Base-by-base conservation (phyloP, 2,797 vertebrate genomes). In the Myotis vivesi region DNA sequence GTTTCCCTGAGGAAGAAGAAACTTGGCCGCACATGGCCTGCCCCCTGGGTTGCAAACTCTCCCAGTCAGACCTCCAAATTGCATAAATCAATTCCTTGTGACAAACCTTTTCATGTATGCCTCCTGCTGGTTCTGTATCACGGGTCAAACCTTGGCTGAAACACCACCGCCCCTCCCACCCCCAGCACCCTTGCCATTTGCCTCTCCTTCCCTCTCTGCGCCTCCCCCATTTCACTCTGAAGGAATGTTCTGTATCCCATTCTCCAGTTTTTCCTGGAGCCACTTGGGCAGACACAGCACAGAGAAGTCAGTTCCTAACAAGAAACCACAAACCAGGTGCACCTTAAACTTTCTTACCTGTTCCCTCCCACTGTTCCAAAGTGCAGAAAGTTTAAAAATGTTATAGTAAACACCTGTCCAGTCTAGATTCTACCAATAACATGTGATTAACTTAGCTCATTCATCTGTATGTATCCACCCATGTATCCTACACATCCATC, bases 91-190 rank as follows among this genome's bases (percentile, higher is more conserved):
- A 6, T 28, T 49, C 23, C n/a, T 71, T 68, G 41, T 6, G 30
- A 88, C 28, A 53, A 49, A n/a, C 25, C 46, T 80, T 66, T 68
- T 66, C 41, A n/a, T 57, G 10, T n/a, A 17, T 22, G n/a, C 55
- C 13, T 92, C 53, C 36, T 22, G 8, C 28, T 30, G n/a, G 16
- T 22, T 82, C 73, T 87, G 6, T 72, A 55, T 88, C 51, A 57
- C 23, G 28, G 33, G 36, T 12, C 36, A 59, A 49, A 33, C 16
- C 22, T 13, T 64, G 44, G 8, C 46, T 89, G 53, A 53, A 46
- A 16, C 0, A 17, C 0, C 3, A 3, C 38, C 36, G 36, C 9
- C 6, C n/a, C n/a, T n/a, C n/a, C n/a, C n/a, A n/a, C n/a, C n/a
- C n/a, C 22, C 51, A 41, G 55, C 0, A 9, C 10, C 38, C 28